Conservation (phyloP, 2,888 invertebrate species). For the Zaprionus obscuricornis region DNA sequence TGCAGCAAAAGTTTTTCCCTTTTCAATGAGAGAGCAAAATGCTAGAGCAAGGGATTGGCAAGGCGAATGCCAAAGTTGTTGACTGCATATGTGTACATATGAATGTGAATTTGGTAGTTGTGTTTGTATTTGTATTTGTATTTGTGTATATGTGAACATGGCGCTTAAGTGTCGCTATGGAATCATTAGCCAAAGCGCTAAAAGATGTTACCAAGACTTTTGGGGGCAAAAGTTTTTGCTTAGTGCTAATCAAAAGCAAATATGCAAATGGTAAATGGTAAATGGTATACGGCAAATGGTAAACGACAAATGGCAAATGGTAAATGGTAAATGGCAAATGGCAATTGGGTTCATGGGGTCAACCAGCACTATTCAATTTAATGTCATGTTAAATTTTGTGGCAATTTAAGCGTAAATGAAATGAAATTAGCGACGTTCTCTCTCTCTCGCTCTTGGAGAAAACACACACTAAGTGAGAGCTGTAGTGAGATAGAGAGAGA, state of each 20-base stretch:
- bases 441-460: too few species aligned
- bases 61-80: neutral
- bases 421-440: conserved; percentile 64
- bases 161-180: conserved; percentile 42
- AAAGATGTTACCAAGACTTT: conserved; percentile 43
- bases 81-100: conserved; percentile 17
- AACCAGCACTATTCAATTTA: conserved; percentile 50
- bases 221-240: conserved; percentile 30
- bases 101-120: too few species aligned
- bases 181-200: conserved; percentile 42
- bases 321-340: conserved; percentile 4
- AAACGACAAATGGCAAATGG: conserved; percentile 7
- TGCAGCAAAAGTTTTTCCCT: conserved; percentile 51
- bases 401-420: conserved; percentile 64
- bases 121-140: neutral
- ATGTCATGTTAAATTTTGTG: conserved; percentile 51
- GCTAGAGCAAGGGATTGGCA: too few species aligned
- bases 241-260: conserved; percentile 42
- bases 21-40: too few species aligned
- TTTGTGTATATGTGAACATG: conserved; percentile 1
- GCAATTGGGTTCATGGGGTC: conserved; percentile 25
- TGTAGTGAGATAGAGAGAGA: conserved; percentile 3
- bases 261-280: conserved; percentile 30
- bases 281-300: conserved; percentile 8
- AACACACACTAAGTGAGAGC: too few species aligned